Percentiles rank a stretch among this genome's conserved stretches.
These are phyloP conservation scores for Schizopygopsis pylzovi DNA, from an alignment of 2,797 vertebrate species.

Conservation along the genomic window DNA sequence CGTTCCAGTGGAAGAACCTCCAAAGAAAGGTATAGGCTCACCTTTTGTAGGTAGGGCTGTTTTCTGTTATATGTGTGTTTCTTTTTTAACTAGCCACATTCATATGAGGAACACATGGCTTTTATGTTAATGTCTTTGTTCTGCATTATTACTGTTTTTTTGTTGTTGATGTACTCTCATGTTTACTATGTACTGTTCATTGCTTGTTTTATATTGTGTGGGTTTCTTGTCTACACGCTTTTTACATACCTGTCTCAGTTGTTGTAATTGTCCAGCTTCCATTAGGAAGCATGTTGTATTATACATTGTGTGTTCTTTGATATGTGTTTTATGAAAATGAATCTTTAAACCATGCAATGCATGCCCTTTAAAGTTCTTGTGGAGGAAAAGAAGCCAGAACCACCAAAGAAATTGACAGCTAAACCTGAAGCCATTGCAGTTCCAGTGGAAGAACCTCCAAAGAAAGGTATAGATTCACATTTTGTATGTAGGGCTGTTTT, in stretches of 20 bases:
- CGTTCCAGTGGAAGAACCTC: constrained; percentile 76
- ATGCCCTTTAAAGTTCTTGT: constrained; percentile 82
- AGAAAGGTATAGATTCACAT: constrained; percentile 81
- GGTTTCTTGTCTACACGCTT: constrained; percentile 45
- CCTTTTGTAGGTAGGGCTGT: constrained; percentile 7
- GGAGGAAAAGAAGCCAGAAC: constrained; percentile 76
- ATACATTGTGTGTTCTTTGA: constrained; percentile 50
- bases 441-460: constrained; percentile 78
- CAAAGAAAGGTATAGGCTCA: constrained; percentile 83
- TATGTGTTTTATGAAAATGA: constrained; percentile 46
- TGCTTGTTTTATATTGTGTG: constrained; percentile 13
- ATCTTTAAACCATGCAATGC: constrained; percentile 63
- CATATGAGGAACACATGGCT: constrained; percentile 18
- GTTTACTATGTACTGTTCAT: constrained; percentile 67
- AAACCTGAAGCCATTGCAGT: constrained; percentile 51
- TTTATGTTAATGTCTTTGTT: constrained; percentile 37
- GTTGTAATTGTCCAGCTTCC: constrained; percentile 66
- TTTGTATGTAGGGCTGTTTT: constrained; percentile 37
- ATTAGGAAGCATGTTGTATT: constrained; percentile 65
- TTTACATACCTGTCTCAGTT: constrained; percentile 37
- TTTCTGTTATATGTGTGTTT: constrained; percentile 50
- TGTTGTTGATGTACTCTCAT: neutral
- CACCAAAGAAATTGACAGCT: constrained; percentile 54
- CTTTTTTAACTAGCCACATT: constrained; percentile 43
- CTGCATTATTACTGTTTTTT: neutral